Evolutionary conservation across 30 jellyfish, hydroid and myxozoan genomes (phyloP), one percentile per base, ranked within the genome.

Genomic region (Aurelia sp.): DNA sequence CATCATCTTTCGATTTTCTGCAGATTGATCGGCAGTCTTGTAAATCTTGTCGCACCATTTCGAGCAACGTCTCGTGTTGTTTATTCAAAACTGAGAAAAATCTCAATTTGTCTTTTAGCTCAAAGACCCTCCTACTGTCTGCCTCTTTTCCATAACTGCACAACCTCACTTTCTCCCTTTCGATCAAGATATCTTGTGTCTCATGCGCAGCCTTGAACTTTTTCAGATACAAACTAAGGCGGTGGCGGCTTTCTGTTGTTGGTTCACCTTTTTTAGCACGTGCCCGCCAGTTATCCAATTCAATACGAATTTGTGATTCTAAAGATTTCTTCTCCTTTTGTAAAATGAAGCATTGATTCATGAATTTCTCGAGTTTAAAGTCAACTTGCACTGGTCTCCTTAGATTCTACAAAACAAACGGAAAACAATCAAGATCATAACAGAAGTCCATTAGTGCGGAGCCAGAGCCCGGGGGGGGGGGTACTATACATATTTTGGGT

Each of bases 261-360:
- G 87, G 77, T 55, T 62, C 72, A 21, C 96, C 96, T 22, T 44
- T 58, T 52, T 76, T 86, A 19, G 96, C 89, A 6, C 74, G 77
- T n/a, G 71, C 21, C n/a, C 96, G 96, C 96, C 96, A 86, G 63
- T 66, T 86, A 18, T 76, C 86, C 77, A 86, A 30, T 33, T 86
- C 96, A 9, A 67, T 67, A 30, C 96, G 84, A 24, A 86, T 55
- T 33, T 86, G 96, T 33, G 78, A 33, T 48, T 86, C 96, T 72
- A 86, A 58, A 9, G 85, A 74, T 57, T 79, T 65, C 67, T 86
- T 86, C 78, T 86, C 88, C 58, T 76, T 75, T 35, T 86, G 96
- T 11, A 86, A 61, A 20, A 15, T 50, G 4, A 67, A 62, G 50
- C 96, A 86, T 10, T 24, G 35, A 52, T 68, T 77, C 90, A 86